Percentiles rank a stretch among this genome's conserved stretches.
Conservation (phyloP, 1,140 invertebrate species). For the Ooceraea biroi region DNA sequence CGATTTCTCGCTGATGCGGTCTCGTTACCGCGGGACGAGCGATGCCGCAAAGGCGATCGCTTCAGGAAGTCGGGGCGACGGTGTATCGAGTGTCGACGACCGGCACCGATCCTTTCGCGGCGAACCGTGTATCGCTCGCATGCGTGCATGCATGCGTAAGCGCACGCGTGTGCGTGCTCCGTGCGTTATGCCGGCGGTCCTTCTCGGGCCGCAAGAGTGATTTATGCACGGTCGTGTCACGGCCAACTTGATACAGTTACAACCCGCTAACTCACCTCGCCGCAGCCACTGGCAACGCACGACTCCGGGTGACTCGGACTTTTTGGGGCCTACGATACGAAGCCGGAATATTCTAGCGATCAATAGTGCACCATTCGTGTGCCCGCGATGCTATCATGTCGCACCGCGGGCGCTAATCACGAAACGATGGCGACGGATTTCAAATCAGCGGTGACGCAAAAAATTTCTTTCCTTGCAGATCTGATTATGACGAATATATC, state of each 20-base stretch:
- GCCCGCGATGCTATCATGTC: conserved; percentile 22
- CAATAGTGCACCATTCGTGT: conserved; percentile 30
- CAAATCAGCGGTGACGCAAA: not conserved
- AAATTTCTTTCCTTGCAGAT: not conserved
- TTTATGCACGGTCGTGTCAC: conserved; percentile 84
- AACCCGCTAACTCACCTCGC: conserved; percentile 82
- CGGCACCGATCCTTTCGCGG: conserved; percentile 40
- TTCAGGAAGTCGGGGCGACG: conserved; percentile 20
- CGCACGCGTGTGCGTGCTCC: conserved; percentile 28
- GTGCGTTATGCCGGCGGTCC: conserved; percentile 70
- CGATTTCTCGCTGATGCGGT: conserved; percentile 41
- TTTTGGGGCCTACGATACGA: conserved; percentile 35
- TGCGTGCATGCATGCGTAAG: conserved; percentile 19
- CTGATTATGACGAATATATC: not conserved
- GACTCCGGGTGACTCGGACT: conserved; percentile 56
- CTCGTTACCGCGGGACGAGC: conserved; percentile 24
- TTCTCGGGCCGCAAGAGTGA: conserved; percentile 78
- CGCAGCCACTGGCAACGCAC: conserved; percentile 56
- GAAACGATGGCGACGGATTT: not conserved
- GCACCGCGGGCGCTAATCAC: not conserved
- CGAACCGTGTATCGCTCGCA: not conserved
- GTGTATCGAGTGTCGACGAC: conserved; percentile 62
- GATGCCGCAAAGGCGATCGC: conserved; percentile 20
- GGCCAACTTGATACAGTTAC: conserved; percentile 85
- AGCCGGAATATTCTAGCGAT: conserved; percentile 48